These are phyloP conservation scores for Cyprinus carpio DNA, from an alignment of 2,113 vertebrate species.

Conservation along the genomic window DNA sequence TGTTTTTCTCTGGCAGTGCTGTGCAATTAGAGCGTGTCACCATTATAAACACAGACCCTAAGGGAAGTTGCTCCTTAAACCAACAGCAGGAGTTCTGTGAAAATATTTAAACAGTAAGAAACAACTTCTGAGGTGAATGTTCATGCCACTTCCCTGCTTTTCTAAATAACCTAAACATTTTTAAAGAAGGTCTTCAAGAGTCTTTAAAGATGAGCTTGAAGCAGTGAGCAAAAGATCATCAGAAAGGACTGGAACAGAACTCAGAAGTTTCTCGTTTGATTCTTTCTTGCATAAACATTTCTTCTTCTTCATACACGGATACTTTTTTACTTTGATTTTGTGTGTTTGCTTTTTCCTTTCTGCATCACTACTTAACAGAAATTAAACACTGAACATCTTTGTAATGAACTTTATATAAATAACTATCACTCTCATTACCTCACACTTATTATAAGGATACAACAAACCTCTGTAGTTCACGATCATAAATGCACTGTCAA, in stretches of 20 bases:
- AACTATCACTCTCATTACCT: background rate
- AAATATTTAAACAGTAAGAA: constrained; percentile 14
- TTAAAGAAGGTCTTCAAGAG: background rate
- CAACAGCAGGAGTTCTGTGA: background rate
- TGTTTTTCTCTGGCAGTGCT: background rate
- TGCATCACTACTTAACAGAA: too few relatives aligned
- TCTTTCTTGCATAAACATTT: background rate
- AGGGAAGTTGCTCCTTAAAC: constrained; percentile 5
- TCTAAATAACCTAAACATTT: background rate
- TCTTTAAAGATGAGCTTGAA: background rate
- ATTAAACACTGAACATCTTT: background rate
- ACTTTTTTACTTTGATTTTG: background rate
- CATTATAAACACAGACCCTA: constrained; percentile 27
- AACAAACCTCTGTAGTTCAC: background rate
- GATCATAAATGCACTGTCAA: background rate
- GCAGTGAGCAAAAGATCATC: background rate
- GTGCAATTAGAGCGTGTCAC: background rate
- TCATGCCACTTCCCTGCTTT: background rate
- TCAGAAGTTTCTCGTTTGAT: background rate
- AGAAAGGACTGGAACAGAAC: background rate
- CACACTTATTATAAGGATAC: background rate
- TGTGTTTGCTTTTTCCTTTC: background rate
- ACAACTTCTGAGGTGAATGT: background rate
- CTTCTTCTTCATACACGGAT: background rate
- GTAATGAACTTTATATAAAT: background rate